phyloP scores from a whole-genome alignment of 2,888 invertebrate genomes.

The Plagiodera versicolora region DNA sequence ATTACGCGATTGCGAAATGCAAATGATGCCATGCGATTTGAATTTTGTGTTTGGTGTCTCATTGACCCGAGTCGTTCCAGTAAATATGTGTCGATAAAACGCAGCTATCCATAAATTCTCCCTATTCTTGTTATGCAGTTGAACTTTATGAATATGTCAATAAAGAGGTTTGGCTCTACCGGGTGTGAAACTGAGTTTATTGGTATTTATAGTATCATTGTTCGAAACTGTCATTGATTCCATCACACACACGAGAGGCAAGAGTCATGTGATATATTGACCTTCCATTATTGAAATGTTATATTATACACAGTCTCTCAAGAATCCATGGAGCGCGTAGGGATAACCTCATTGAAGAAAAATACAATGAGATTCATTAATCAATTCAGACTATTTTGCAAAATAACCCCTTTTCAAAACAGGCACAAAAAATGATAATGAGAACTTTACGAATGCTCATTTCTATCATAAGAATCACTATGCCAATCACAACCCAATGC shows the following conservation, averaged over 20 bases:
- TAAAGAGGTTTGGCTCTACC: neutral
- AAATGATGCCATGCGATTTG: neutral
- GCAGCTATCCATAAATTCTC: neutral
- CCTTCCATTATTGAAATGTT: neutral
- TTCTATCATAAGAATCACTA: too few species aligned
- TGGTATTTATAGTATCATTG: neutral
- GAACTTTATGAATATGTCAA: constrained; percentile 1
- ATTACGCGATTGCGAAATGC: neutral
- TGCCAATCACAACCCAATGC: too few species aligned
- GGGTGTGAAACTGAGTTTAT: neutral
- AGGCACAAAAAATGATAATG: too few species aligned
- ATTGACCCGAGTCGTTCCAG: constrained; percentile 1
- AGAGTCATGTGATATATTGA: neutral
- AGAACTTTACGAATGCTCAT: too few species aligned
- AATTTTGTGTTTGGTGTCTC: constrained; percentile 1
- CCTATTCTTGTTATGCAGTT: neutral
- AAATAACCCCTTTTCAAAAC: too few species aligned
- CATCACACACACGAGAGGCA: neutral
- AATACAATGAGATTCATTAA: too few species aligned
- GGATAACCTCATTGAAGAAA: too few species aligned
- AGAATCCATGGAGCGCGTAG: too few species aligned
- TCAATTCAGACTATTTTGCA: too few species aligned
- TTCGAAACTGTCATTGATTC: neutral
- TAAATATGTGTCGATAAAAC: constrained; percentile 1
- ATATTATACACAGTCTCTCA: neutral